Base-by-base conservation (phyloP, 2,888 invertebrate species). In the Lamellibrachia satsuma region DNA sequence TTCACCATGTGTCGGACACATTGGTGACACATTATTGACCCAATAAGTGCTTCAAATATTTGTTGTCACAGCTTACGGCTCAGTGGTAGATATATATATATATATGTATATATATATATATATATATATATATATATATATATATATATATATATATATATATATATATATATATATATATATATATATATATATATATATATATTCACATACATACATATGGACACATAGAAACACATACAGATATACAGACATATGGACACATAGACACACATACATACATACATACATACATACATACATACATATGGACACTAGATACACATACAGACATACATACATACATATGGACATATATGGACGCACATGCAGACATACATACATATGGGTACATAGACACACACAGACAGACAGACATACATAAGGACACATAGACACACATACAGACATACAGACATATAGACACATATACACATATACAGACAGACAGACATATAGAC, bases 181-280 rank as follows among this genome's bases (percentile, higher is more conserved):
- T n/a, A 91, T 92, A 52, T 22, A 91, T 92, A 60, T 60, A 75
- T 92, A 60, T 51, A 75, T 91, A 51, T 51, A 92, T 22, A 90
- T n/a, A 90, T 0, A 90, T 52, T 52, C 8, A 90, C 27, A 92
- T 9, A 92, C 57, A 90, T 22, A 92, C 57, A 55, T 39, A 90
- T 22, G 52, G 3, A 92, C 90, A 92, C n/a, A 90, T 9, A 27
- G 15, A 92, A 57, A 91, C 39, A 91, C 52, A 92, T 52, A 91
- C 52, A 57, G 11, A 91, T 11, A 92, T 52, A 90, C 52, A 52
- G 0, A 60, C 11, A 60, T 1, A 60, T 1, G 4, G 0, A 60
- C 11, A 60, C 15, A 60, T 1, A 60, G 0, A 60, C 15, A 9
- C 15, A 3, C 11, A 60, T 3, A 60, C 60, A 60, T 2, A 60